Base-by-base conservation (phyloP, 2,113 vertebrate species). In the Cyanoderma ruficeps region DNA sequence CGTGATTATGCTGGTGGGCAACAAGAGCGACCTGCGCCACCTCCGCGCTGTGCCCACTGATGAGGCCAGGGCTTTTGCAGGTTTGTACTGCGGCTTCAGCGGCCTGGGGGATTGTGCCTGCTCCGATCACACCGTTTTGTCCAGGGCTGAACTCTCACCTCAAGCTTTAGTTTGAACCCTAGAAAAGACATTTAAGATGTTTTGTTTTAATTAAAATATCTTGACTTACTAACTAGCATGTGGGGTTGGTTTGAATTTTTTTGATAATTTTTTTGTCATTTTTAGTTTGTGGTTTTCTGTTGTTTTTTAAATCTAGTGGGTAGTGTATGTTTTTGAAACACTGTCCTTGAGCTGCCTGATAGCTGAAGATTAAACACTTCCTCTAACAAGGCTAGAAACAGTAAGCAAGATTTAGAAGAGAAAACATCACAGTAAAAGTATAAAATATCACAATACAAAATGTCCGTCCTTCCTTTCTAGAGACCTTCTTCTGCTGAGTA, bases 1-100 rank as follows among this genome's bases (percentile, higher is more conserved):
- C 0, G 99, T 99, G 92, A 99, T 99, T 97, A 99, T 99, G 99
- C 97, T 99, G 93, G 99, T 99, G 88, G 99, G 99, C 39, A 99
- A 99, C 98, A 99, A 99, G 97, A 99, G 99, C 2, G 99, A 99
- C 96, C 98, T 99, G 56, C 98, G 99, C 50, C 99, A 99, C 74
- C 98, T 99, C 52, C 95, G 99, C 72, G 99, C 99, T 0, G 99
- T 99, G 96, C 99, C 99, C 94, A 99, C 99, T 0, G 99, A 99
- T 0, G 99, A 99, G 97, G 99, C 99, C 61, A 97, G 99, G 2
- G 99, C 99, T 55, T 99, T 99, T 0, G 98, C 99, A 97, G 99
- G 99, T 99, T n/a, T 9, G 96, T 89, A 6, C 35, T 15, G 30
- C 27, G 50, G 8, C 19, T 16, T 1, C 15, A 2, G 12, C 35